phyloP scores from a whole-genome alignment of 2,888 invertebrate genomes.

The Fabriciana adippe region DNA sequence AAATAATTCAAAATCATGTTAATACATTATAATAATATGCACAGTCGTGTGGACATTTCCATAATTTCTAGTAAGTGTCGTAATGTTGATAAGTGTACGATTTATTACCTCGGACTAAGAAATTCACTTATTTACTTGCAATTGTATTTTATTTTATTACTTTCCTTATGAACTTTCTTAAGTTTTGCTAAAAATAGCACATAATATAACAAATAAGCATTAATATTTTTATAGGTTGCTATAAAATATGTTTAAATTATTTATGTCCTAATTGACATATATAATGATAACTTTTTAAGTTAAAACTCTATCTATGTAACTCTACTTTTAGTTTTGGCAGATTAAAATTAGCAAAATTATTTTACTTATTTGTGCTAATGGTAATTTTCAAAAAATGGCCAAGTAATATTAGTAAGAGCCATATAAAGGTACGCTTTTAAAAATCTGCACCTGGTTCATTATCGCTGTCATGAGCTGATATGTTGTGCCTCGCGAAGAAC shows the following conservation, averaged over 20 bases:
- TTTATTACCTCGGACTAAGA: conserved; percentile 26
- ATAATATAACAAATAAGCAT: neutral
- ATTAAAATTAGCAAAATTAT: too few species aligned
- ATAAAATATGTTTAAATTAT: too few species aligned
- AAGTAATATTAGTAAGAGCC: neutral
- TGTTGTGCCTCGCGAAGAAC: conserved; percentile 72
- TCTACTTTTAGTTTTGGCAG: too few species aligned
- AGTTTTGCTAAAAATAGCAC: neutral
- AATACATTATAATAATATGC: conserved; percentile 18
- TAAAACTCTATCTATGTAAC: too few species aligned
- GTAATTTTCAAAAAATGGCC: neutral
- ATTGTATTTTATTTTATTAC: conserved; percentile 15
- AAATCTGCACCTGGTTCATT: conserved; percentile 69
- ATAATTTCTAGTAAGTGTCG: conserved; percentile 33
- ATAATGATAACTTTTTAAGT: too few species aligned
- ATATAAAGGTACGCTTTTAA: conserved; percentile 32
- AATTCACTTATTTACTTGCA: conserved; percentile 12
- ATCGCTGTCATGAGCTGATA: conserved; percentile 73
- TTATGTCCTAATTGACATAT: too few species aligned
- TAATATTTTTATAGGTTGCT: neutral
- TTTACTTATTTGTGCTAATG: too few species aligned
- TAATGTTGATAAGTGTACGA: conserved; percentile 32
- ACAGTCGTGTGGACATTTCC: conserved; percentile 26
- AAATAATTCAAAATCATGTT: conserved; percentile 1
- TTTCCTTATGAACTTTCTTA: neutral